These are phyloP conservation scores for Eupithecia exiguata DNA, from an alignment of 2,888 invertebrate species.

Conservation along the genomic window DNA sequence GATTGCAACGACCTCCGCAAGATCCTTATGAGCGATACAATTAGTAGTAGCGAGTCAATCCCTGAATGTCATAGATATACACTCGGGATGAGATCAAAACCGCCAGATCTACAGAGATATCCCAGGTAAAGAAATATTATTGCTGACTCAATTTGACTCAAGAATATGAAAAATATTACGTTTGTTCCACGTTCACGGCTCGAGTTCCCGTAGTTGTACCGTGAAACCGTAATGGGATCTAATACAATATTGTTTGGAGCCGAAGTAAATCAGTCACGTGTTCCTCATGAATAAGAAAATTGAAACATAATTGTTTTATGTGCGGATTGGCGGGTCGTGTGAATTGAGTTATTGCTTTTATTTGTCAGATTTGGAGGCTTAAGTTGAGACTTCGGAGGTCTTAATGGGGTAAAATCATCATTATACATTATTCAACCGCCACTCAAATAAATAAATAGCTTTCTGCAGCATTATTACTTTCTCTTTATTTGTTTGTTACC, in stretches of 20 bases:
- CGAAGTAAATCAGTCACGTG: slow-evolving; percentile 48
- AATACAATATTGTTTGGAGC: slow-evolving; percentile 38
- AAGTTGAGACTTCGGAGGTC: not conserved
- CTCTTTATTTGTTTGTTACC: not conserved
- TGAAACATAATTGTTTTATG: slow-evolving; percentile 49
- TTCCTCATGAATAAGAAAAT: slow-evolving; percentile 57
- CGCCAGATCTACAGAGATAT: not conserved
- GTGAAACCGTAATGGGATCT: slow-evolving; percentile 2
- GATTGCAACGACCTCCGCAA: too few relatives aligned
- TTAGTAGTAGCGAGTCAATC: not conserved
- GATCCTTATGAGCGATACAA: not conserved
- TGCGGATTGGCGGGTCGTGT: slow-evolving; percentile 8
- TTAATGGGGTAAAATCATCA: not conserved
- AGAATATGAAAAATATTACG: not conserved
- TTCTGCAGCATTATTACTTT: too few relatives aligned
- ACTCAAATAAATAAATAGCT: not conserved
- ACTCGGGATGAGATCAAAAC: not conserved
- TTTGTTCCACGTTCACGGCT: not conserved
- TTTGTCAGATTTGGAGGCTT: slow-evolving; percentile 5
- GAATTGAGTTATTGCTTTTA: slow-evolving; percentile 17
- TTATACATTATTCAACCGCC: not conserved
- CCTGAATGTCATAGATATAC: not conserved
- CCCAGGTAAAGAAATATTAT: not conserved
- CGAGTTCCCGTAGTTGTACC: slow-evolving; percentile 3
- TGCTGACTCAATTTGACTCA: not conserved